Evolutionary conservation across 92 coral and sea anemone species (phyloP).

Genomic region (Epizoanthus stellaris): DNA sequence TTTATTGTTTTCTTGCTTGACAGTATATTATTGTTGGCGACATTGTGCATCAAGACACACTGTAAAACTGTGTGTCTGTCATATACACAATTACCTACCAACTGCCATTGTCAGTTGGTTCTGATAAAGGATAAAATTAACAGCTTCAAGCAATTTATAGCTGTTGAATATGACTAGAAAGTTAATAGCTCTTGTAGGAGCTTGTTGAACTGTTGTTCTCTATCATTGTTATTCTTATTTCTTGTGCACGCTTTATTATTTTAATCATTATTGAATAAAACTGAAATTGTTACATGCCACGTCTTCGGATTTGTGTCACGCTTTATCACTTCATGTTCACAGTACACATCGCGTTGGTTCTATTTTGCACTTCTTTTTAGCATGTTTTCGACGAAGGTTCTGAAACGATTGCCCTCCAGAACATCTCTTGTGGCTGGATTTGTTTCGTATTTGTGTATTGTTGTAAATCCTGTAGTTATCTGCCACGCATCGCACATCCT

Average conservation of each 20-base stretch:
- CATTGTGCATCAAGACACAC: no score
- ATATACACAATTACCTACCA: no score
- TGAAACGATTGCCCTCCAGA: slow-evolving; percentile 10
- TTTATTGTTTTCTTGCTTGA: no score
- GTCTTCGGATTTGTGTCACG: not conserved
- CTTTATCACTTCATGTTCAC: not conserved
- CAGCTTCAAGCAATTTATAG: not conserved
- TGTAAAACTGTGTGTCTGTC: no score
- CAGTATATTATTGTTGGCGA: no score
- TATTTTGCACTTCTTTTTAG: not conserved
- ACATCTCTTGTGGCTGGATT: not conserved
- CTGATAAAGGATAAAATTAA: not conserved
- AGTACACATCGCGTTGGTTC: not conserved
- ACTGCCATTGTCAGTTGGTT: not conserved
- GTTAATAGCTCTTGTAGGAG: slow-evolving; percentile 27
- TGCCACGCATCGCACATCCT: not conserved
- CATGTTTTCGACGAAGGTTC: not conserved
- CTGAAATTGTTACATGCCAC: not conserved
- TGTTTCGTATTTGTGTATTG: not conserved
- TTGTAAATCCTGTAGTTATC: no score
- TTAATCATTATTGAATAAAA: not conserved
- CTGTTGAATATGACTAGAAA: not conserved
- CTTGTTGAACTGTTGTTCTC: not conserved
- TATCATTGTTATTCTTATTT: not conserved
- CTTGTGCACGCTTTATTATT: not conserved